phyloP scores from a whole-genome alignment of 2,888 invertebrate species.

The Acrobasis repandana region DNA sequence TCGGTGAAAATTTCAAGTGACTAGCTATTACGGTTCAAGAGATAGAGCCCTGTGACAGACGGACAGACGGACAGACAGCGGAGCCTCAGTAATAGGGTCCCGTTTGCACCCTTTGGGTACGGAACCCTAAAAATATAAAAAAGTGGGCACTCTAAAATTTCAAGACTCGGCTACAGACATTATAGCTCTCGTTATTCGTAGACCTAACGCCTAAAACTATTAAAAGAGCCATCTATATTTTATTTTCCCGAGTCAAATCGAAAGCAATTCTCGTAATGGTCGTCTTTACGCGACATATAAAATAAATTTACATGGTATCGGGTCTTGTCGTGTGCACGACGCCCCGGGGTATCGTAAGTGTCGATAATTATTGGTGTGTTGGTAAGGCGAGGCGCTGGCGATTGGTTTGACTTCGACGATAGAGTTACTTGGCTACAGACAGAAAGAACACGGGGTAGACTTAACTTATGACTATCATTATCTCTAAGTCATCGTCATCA shows the following conservation, averaged over 20 bases:
- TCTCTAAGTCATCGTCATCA: too few relatives aligned
- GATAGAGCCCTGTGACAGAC: too few relatives aligned
- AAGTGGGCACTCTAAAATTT: conserved; percentile 15
- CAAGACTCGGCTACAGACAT: too few relatives aligned
- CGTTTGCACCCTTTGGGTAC: too few relatives aligned
- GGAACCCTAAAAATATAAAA: too few relatives aligned
- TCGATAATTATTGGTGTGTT: conserved; percentile 59
- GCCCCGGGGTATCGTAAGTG: conserved; percentile 54
- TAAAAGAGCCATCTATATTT: conserved; percentile 19
- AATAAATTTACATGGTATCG: conserved; percentile 50
- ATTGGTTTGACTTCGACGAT: neutral
- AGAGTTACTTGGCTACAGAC: neutral
- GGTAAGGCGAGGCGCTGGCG: conserved; percentile 24
- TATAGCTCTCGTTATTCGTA: conserved; percentile 8
- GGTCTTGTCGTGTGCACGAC: conserved; percentile 45
- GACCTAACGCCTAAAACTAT: conserved; percentile 11
- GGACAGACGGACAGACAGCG: too few relatives aligned
- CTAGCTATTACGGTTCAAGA: too few relatives aligned
- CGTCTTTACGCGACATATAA: conserved; percentile 43
- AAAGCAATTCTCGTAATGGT: conserved; percentile 50
- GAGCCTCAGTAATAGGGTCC: too few relatives aligned
- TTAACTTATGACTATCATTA: too few relatives aligned
- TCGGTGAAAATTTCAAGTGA: too few relatives aligned
- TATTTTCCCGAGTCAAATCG: conserved; percentile 32
- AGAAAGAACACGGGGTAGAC: too few relatives aligned